Percentiles rank a stretch among this genome's conserved stretches.
Conservation (phyloP, 1,140 invertebrate genomes). For the Neelides sp. region DNA sequence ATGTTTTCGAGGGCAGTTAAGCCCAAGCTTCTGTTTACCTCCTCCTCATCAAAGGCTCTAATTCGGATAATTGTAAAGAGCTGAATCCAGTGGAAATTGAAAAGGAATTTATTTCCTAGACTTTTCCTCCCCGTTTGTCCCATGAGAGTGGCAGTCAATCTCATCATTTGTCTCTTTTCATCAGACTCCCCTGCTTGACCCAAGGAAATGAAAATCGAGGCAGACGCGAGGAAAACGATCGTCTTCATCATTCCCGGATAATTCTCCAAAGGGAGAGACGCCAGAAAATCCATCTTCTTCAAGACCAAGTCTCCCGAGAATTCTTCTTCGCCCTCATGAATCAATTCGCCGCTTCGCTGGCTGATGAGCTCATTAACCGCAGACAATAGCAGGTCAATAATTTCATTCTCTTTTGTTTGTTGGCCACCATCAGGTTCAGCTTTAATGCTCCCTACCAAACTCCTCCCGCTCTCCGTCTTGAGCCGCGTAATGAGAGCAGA, state of each 20-base stretch:
- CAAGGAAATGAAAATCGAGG: not conserved
- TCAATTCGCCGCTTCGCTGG: no score
- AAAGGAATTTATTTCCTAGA: conserved; percentile 18
- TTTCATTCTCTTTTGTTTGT: no score
- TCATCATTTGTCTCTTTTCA: no score
- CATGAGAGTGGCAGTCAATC: no score
- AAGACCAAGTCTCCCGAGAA: conserved; percentile 11
- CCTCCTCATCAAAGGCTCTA: not conserved
- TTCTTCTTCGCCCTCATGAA: not conserved
- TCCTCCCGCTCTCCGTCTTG: no score
- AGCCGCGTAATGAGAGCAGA: no score
- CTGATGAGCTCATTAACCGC: no score
- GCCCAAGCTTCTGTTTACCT: not conserved
- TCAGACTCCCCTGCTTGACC: not conserved
- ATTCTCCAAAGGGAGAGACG: conserved; percentile 5
- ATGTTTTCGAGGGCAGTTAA: conserved; percentile 15
- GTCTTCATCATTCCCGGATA: not conserved
- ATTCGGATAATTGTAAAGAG: no score
- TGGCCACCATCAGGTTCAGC: no score
- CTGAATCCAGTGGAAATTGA: conserved; percentile 15
- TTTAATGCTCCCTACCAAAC: no score
- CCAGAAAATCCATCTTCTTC: conserved; percentile 1
- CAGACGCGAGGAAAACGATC: not conserved
- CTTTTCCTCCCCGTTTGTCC: conserved; percentile 7
- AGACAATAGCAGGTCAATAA: no score